These are phyloP conservation scores for Panurus biarmicus DNA, from an alignment of 2,113 vertebrate species.

Conservation along the genomic window DNA sequence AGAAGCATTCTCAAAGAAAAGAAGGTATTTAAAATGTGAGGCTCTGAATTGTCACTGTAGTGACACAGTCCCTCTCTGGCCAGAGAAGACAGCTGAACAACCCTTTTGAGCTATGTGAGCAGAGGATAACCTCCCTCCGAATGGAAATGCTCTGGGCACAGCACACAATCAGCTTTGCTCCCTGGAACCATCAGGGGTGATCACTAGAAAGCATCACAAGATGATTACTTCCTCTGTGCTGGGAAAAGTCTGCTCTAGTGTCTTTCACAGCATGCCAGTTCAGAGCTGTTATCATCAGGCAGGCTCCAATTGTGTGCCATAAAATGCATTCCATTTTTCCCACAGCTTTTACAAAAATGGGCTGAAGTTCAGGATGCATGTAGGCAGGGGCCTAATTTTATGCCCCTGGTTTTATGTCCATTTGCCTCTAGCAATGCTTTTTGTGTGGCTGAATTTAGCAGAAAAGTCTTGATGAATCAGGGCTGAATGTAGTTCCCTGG, in stretches of 20 bases:
- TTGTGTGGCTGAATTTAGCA: not conserved
- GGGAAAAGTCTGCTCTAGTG: not conserved
- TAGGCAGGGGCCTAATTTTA: not conserved
- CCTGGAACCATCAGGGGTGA: slow-evolving; percentile 1
- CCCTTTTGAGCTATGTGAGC: not conserved
- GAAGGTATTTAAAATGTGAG: not conserved
- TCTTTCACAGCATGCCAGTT: slow-evolving; percentile 30
- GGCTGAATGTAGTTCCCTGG: not conserved
- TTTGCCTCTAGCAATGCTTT: not conserved
- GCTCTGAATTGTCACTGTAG: not conserved
- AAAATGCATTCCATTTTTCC: slow-evolving; percentile 19
- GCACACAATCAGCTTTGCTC: slow-evolving; percentile 11
- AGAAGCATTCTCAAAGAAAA: not conserved
- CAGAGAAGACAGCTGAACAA: not conserved
- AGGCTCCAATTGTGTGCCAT: not conserved
- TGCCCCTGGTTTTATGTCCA: not conserved
- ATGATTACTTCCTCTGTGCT: not conserved
- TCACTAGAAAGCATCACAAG: slow-evolving; percentile 36
- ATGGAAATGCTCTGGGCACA: not conserved
- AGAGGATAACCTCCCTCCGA: not conserved
- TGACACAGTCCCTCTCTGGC: not conserved
- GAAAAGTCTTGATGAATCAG: not conserved
- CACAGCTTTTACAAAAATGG: slow-evolving; percentile 5
- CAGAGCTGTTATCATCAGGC: slow-evolving; percentile 15
- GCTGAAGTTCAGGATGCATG: not conserved